These are phyloP conservation scores for Sebastes vulpes DNA, from an alignment of 2,797 vertebrate genomes.

Conservation along the genomic window DNA sequence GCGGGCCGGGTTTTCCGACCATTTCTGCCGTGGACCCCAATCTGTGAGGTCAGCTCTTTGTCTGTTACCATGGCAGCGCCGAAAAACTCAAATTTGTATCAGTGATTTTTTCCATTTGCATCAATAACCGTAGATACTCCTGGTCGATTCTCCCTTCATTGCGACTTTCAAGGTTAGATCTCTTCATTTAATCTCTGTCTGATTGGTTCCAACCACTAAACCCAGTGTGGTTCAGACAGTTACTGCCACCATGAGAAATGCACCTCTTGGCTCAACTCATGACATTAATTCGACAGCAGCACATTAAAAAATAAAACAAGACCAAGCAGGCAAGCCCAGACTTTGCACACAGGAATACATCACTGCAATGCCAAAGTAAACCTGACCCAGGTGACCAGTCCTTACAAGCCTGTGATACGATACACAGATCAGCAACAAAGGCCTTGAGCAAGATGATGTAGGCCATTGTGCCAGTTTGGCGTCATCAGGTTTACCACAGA, in stretches of 20 bases:
- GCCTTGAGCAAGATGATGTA: constrained; percentile 9
- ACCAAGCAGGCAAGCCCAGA: background rate
- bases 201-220: constrained; percentile 1
- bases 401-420: constrained; percentile 16
- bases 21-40: constrained; percentile 10
- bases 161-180: background rate
- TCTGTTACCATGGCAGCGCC: background rate
- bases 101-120: background rate
- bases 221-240: constrained; percentile 12
- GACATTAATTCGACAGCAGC: background rate
- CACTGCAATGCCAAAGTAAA: constrained; percentile 8
- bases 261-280: constrained; percentile 3
- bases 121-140: background rate
- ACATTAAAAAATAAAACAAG: background rate
- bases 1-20: constrained; percentile 36
- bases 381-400: constrained; percentile 25
- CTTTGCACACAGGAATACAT: background rate
- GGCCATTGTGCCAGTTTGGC: background rate
- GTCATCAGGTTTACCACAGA: background rate
- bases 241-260: background rate
- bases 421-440: constrained; percentile 10
- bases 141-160: background rate
- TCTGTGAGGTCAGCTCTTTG: constrained; percentile 17
- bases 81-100: background rate
- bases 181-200: background rate